Percentiles rank a stretch among this genome's conserved stretches.
Evolutionary conservation across 2,888 invertebrate genomes (phyloP).

Genomic region (Drymonia ruficornis): DNA sequence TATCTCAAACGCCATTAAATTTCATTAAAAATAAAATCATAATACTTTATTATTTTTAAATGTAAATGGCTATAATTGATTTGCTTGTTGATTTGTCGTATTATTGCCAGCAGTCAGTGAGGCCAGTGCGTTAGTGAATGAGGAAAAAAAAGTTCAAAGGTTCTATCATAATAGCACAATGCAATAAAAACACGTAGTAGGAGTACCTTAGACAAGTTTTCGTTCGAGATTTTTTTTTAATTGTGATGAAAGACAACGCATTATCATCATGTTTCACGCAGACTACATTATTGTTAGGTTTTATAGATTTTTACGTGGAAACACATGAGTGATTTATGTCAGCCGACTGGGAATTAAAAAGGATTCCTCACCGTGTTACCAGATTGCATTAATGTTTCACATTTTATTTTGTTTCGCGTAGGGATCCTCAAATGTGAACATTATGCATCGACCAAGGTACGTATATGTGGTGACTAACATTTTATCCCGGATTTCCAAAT

Average conservation of each 20-base stretch:
- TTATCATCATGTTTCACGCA: conserved; percentile 10
- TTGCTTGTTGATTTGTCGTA: too few species aligned
- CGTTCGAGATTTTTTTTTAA: too few species aligned
- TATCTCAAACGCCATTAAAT: too few species aligned
- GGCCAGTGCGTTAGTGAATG: too few species aligned
- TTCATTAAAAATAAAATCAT: too few species aligned
- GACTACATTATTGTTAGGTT: conserved; percentile 42
- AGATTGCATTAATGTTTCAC: conserved; percentile 68
- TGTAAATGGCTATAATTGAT: too few species aligned
- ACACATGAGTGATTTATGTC: conserved; percentile 78
- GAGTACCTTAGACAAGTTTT: too few species aligned
- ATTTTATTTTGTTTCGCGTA: conserved; percentile 49
- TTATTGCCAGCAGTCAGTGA: too few species aligned
- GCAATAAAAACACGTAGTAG: too few species aligned
- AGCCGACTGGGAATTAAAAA: conserved; percentile 69
- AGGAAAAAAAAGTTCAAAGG: too few species aligned
- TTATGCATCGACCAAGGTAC: conserved; percentile 17
- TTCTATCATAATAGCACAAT: too few species aligned
- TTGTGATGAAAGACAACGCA: conserved; percentile 1
- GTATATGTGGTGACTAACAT: conserved; percentile 5
- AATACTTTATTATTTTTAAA: too few species aligned
- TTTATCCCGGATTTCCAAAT: neutral
- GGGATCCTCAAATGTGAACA: conserved; percentile 15
- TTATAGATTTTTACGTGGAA: conserved; percentile 67
- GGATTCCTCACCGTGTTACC: conserved; percentile 67